Evolutionary conservation across 1,140 invertebrate genomes (phyloP).

Genomic region (Aphelinus certus): DNA sequence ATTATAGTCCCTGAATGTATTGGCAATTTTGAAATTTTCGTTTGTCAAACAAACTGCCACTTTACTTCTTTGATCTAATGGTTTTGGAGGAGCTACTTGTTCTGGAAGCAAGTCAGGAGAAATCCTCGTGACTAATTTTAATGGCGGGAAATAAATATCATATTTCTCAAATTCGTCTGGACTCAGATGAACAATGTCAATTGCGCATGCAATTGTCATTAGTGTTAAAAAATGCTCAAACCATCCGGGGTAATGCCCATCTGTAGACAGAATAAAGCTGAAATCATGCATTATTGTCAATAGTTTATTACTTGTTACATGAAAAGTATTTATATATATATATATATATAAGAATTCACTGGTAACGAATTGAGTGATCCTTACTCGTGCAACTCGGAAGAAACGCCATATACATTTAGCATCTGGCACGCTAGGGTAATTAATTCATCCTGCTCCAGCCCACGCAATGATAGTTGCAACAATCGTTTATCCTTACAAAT

Average conservation of each 20-base stretch:
- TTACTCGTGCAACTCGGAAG: constrained; percentile 67
- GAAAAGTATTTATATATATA: too few species aligned
- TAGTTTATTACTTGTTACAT: too few species aligned
- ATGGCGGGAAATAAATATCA: constrained; percentile 37
- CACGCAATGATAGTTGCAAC: constrained; percentile 20
- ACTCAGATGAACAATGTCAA: constrained; percentile 27
- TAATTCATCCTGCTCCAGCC: constrained; percentile 57
- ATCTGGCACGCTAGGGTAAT: constrained; percentile 68
- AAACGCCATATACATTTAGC: constrained; percentile 67
- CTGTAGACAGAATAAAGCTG: not conserved
- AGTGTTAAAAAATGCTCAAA: constrained; percentile 43
- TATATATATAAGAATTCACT: too few species aligned
- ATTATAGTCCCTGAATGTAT: not conserved
- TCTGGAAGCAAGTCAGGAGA: constrained; percentile 40
- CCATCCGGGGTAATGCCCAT: constrained; percentile 37
- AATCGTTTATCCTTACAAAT: constrained; percentile 45
- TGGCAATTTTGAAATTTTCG: not conserved
- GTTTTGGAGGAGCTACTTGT: constrained; percentile 31
- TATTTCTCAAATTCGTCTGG: not conserved
- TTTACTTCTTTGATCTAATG: constrained; percentile 36
- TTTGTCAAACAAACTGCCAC: constrained; percentile 36
- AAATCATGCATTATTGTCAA: not conserved
- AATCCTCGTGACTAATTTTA: constrained; percentile 27
- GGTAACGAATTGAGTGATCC: not conserved
- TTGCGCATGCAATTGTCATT: constrained; percentile 10